Percentiles rank a stretch among this genome's conserved stretches.
Evolutionary conservation across 2,113 vertebrate species (phyloP).

Genomic region (Grus americana): DNA sequence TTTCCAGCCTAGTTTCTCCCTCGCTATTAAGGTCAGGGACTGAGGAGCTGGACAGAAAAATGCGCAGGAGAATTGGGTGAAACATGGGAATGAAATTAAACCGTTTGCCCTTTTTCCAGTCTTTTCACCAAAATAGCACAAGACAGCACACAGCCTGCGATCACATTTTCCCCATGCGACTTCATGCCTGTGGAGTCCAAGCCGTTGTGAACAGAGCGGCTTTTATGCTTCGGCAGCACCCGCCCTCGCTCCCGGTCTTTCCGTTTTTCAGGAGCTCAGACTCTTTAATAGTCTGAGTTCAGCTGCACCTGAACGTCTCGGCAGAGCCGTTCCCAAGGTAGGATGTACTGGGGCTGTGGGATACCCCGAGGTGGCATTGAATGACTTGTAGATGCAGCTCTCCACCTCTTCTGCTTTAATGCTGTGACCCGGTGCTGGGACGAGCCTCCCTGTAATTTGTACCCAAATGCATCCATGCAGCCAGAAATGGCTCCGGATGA

Average conservation of each 20-base stretch:
- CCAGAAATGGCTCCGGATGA: background rate
- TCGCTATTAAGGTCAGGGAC: background rate
- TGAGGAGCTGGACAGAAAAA: background rate
- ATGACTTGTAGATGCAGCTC: background rate
- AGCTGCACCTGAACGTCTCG: background rate
- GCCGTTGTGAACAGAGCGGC: background rate
- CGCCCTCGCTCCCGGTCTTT: background rate
- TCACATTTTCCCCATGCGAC: background rate
- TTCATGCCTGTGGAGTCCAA: background rate
- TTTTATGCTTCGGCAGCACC: background rate
- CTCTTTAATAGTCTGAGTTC: background rate
- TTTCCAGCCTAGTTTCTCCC: background rate
- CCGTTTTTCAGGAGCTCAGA: background rate
- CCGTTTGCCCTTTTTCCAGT: background rate
- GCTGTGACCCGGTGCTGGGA: background rate
- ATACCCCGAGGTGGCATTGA: background rate
- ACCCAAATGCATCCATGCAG: background rate
- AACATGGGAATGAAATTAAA: background rate
- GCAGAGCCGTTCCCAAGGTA: constrained; percentile 35
- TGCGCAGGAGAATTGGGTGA: background rate
- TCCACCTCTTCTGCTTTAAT: background rate
- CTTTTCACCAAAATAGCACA: background rate
- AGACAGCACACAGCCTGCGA: background rate
- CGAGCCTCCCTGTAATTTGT: constrained; percentile 11
- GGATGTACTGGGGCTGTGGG: background rate